Conservation (phyloP, 2,888 invertebrate species). For the Campaea margaritaria region DNA sequence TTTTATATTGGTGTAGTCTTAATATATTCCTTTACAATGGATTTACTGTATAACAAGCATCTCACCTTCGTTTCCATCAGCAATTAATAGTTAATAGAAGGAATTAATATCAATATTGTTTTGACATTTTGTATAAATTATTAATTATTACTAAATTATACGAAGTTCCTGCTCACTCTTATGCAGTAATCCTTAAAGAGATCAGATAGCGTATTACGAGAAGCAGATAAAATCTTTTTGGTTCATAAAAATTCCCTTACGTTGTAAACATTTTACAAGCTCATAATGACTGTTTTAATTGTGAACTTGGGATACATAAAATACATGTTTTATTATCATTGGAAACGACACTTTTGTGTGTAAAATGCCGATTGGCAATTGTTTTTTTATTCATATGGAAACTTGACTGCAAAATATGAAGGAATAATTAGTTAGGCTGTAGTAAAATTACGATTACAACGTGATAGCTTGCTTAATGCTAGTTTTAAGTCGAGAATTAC, state of each 20-base stretch:
- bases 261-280: slow-evolving; percentile 65
- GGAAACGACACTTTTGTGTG: slow-evolving; percentile 65
- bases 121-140: too few species aligned
- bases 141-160: not conserved
- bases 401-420: too few species aligned
- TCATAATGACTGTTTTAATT: slow-evolving; percentile 68
- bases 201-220: slow-evolving; percentile 52
- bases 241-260: slow-evolving; percentile 58
- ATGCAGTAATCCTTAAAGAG: slow-evolving; percentile 30
- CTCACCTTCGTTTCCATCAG: too few species aligned
- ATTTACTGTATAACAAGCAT: too few species aligned
- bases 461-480: too few species aligned
- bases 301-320: slow-evolving; percentile 60
- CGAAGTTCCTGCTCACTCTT: not conserved
- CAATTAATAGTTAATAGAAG: too few species aligned
- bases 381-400: slow-evolving; percentile 24
- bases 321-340: slow-evolving; percentile 72
- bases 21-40: too few species aligned
- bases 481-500: too few species aligned
- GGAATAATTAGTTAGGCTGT: too few species aligned
- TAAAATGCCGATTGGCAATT: slow-evolving; percentile 61
- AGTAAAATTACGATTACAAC: too few species aligned
- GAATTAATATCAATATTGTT: too few species aligned
- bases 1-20: too few species aligned
- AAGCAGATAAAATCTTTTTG: slow-evolving; percentile 56